Conservation (phyloP, 2,888 invertebrate genomes). For the Agonopterix arenella region DNA sequence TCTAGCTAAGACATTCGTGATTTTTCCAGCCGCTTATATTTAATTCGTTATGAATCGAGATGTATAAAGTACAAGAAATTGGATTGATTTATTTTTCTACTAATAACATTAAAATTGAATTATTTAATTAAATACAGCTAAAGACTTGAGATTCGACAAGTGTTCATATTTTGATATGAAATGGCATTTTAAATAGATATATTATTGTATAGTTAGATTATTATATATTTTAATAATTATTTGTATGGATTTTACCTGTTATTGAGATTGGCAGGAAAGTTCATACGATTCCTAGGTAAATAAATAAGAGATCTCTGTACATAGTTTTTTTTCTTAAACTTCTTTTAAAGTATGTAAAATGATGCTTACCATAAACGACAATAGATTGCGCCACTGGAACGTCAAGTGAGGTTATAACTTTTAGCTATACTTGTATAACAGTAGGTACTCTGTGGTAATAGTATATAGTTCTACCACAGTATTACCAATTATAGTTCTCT, state of each 20-base stretch:
- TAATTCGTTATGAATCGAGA: no score
- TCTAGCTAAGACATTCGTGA: no score
- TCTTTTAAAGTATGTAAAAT: conserved; percentile 3
- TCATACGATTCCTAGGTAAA: conserved; percentile 4
- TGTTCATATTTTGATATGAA: conserved; percentile 49
- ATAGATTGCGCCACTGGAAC: no score
- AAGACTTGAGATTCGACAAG: conserved; percentile 15
- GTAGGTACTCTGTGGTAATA: no score
- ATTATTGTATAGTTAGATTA: conserved; percentile 12
- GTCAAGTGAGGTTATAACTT: no score
- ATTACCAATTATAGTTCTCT: no score
- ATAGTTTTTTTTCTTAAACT: conserved; percentile 15
- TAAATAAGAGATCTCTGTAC: conserved; percentile 21
- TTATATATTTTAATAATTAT: conserved; percentile 8
- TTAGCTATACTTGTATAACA: no score
- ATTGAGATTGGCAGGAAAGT: background rate
- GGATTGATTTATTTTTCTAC: conserved; percentile 18
- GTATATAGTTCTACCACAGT: no score
- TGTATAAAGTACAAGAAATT: background rate
- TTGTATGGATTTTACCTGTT: conserved; percentile 3
- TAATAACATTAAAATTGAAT: conserved; percentile 6
- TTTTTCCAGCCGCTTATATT: no score
- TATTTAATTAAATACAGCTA: background rate
- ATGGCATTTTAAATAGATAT: conserved; percentile 21
- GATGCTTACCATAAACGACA: no score